Conservation (phyloP, 2,888 invertebrate genomes). For the Calliopum simillimum region DNA sequence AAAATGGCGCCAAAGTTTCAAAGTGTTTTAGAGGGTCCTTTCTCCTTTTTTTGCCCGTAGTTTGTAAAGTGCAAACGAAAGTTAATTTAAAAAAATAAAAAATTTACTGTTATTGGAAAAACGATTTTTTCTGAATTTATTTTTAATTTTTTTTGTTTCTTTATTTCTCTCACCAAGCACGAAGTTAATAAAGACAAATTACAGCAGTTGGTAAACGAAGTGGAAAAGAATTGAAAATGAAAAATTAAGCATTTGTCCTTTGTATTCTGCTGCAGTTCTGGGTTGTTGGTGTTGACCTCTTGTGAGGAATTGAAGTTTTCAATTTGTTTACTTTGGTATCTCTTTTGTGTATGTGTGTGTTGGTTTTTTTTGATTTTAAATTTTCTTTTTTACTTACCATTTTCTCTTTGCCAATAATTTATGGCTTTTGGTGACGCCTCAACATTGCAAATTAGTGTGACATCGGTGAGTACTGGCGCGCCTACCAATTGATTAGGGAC, state of each 20-base stretch:
- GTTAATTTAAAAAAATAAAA: conserved; percentile 7
- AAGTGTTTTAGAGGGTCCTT: neutral
- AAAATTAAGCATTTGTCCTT: conserved; percentile 29
- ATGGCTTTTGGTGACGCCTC: conserved; percentile 94
- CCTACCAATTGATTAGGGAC: conserved; percentile 94
- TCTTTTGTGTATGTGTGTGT: neutral
- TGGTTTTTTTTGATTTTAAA: neutral
- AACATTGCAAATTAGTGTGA: conserved; percentile 86
- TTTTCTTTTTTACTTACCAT: conserved; percentile 73
- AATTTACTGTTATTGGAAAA: neutral
- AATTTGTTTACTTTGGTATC: conserved; percentile 5
- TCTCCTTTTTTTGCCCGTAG: too few species aligned
- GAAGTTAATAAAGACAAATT: conserved; percentile 65
- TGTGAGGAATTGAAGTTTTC: neutral
- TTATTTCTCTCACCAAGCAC: conserved; percentile 45
- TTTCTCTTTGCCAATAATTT: conserved; percentile 93
- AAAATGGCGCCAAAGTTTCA: neutral
- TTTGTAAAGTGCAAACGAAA: neutral
- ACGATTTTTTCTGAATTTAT: conserved; percentile 5
- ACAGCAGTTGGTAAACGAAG: conserved; percentile 41
- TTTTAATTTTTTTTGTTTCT: neutral
- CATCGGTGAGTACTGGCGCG: conserved; percentile 86
- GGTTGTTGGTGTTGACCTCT: neutral
- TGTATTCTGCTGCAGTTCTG: too few species aligned
- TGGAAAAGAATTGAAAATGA: conserved; percentile 27